Percentiles rank a stretch among this genome's conserved stretches.
These are phyloP conservation scores for Platyscapa corneri DNA, from an alignment of 1,140 invertebrate species.

Conservation along the genomic window DNA sequence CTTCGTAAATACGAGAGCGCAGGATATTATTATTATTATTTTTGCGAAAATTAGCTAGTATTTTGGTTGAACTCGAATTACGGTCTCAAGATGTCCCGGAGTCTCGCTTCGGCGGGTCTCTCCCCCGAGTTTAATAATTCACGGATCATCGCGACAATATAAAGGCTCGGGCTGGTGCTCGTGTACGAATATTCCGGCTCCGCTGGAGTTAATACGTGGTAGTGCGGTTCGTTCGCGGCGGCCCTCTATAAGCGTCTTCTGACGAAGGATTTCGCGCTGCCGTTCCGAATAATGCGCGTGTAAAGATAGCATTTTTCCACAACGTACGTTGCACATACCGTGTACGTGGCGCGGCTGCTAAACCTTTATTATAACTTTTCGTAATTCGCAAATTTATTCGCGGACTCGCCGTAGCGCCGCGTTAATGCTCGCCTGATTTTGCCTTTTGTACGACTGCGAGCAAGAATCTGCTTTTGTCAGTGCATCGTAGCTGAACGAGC, in stretches of 20 bases:
- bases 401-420: no score
- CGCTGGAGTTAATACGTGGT: conserved; percentile 40
- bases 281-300: conserved; percentile 12
- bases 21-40: no score
- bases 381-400: conserved; percentile 41
- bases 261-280: conserved; percentile 54
- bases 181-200: conserved; percentile 50
- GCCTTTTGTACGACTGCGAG: no score
- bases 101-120: background rate
- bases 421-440: background rate
- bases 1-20: no score
- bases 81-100: conserved; percentile 9
- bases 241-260: background rate
- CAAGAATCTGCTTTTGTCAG: background rate
- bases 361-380: conserved; percentile 43
- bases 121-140: conserved; percentile 49
- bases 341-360: background rate
- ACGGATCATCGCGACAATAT: conserved; percentile 50
- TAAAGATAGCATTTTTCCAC: conserved; percentile 5
- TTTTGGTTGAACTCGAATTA: conserved; percentile 1
- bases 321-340: background rate
- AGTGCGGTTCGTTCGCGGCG: conserved; percentile 10
- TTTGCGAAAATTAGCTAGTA: background rate
- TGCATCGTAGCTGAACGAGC: background rate
- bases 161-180: conserved; percentile 21